These are phyloP conservation scores for Enteromius treurensis DNA, from an alignment of 2,797 vertebrate genomes.

Conservation along the genomic window DNA sequence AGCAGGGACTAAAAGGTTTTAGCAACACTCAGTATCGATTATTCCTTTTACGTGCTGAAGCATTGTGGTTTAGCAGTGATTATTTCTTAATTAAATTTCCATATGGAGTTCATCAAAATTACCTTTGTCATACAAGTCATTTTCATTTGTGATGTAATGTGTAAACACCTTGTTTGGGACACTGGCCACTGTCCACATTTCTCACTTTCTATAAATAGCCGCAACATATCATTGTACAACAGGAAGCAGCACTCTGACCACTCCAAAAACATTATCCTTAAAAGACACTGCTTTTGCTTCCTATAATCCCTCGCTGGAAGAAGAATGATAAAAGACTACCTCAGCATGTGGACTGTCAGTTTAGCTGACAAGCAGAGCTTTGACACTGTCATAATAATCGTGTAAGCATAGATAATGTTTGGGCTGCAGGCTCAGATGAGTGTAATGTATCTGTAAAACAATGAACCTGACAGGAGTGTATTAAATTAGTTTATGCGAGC, in stretches of 20 bases:
- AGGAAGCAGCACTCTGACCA: constrained; percentile 37
- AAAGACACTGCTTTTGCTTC: constrained; percentile 26
- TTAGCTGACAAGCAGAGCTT: constrained; percentile 15
- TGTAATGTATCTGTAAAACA: constrained; percentile 25
- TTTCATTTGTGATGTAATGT: no score
- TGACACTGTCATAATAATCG: constrained; percentile 33
- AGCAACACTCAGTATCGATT: constrained; percentile 52
- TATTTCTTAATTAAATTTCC: constrained; percentile 37
- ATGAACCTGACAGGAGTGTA: neutral
- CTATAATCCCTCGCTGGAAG: constrained; percentile 34
- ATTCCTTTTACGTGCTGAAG: constrained; percentile 39
- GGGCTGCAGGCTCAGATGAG: neutral
- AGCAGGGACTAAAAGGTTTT: constrained; percentile 49
- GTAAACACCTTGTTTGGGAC: constrained; percentile 26
- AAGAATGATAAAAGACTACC: constrained; percentile 39
- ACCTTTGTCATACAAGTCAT: neutral
- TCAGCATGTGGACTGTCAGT: constrained; percentile 34
- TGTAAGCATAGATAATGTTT: constrained; percentile 30
- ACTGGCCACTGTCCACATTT: constrained; percentile 48
- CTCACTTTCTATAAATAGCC: constrained; percentile 53
- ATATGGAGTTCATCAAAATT: constrained; percentile 7
- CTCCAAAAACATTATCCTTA: neutral
- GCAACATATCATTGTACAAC: constrained; percentile 35
- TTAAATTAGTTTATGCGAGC: constrained; percentile 12
- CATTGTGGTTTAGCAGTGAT: constrained; percentile 36